Evolutionary conservation across 2,888 invertebrate species (phyloP).

Genomic region (Punctoribates punctum): DNA sequence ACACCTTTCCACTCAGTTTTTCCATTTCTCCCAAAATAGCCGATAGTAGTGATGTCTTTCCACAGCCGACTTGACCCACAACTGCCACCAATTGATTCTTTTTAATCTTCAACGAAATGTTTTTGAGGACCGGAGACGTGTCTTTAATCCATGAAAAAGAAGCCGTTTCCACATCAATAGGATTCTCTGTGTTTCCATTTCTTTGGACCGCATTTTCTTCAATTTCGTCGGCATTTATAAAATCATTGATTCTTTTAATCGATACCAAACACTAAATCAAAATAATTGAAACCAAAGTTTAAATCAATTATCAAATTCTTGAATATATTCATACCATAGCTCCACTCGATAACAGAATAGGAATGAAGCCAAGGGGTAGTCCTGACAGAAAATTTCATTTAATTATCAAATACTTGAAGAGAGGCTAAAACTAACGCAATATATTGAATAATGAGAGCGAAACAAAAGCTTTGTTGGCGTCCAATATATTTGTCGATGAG

Average conservation of each 20-base stretch:
- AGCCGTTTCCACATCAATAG: conserved; percentile 66
- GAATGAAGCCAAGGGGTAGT: conserved; percentile 46
- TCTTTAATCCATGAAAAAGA: conserved; percentile 77
- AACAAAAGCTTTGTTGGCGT: conserved; percentile 53
- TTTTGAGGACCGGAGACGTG: conserved; percentile 40
- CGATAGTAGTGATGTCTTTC: conserved; percentile 48
- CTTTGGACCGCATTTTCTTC: conserved; percentile 45
- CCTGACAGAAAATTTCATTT: background rate
- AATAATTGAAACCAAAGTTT: conserved; percentile 14
- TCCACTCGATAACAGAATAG: conserved; percentile 41
- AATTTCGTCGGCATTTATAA: conserved; percentile 47
- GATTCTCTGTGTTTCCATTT: conserved; percentile 20
- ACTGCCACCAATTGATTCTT: conserved; percentile 46
- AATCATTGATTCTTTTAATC: conserved; percentile 64
- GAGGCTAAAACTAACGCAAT: conserved; percentile 47
- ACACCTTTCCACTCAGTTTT: conserved; percentile 45
- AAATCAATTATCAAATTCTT: background rate
- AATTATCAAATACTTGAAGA: background rate
- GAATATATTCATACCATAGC: conserved; percentile 31
- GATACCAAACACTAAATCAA: conserved; percentile 37
- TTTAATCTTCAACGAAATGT: conserved; percentile 44
- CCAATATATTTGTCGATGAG: conserved; percentile 42
- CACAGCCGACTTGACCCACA: conserved; percentile 47
- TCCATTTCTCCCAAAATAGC: conserved; percentile 49
- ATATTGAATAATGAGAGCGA: conserved; percentile 54